These are phyloP conservation scores for Lobophora halterata DNA, from an alignment of 2,888 invertebrate species.

Conservation along the genomic window DNA sequence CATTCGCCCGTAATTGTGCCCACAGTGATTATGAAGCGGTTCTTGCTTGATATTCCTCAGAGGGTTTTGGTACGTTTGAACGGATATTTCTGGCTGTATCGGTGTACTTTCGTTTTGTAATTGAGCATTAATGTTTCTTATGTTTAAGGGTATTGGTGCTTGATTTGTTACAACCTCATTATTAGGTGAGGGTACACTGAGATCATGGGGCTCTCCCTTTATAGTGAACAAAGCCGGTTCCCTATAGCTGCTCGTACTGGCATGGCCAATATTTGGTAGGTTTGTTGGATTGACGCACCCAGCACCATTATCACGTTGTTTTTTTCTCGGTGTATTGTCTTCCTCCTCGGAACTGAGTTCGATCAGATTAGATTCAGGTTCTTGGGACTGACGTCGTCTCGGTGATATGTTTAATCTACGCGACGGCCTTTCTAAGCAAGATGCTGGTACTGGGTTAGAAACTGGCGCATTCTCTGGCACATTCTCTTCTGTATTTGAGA, in stretches of 20 bases:
- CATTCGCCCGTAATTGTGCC: slow-evolving; percentile 32
- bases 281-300: slow-evolving; percentile 20
- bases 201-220: slow-evolving; percentile 55
- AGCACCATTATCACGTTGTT: slow-evolving; percentile 47
- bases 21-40: slow-evolving; percentile 10
- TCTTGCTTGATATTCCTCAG: slow-evolving; percentile 8
- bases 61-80: slow-evolving; percentile 16
- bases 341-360: slow-evolving; percentile 77
- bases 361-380: slow-evolving; percentile 62
- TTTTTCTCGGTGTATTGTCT: slow-evolving; percentile 61
- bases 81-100: background rate
- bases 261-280: slow-evolving; percentile 20
- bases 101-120: background rate
- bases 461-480: slow-evolving; percentile 1
- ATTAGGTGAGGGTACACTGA: slow-evolving; percentile 34
- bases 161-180: slow-evolving; percentile 30
- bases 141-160: slow-evolving; percentile 17
- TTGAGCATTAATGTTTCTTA: slow-evolving; percentile 29
- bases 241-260: slow-evolving; percentile 26
- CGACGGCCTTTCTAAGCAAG: slow-evolving; percentile 63
- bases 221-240: slow-evolving; percentile 40
- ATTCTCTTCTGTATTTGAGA: slow-evolving; percentile 20
- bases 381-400: slow-evolving; percentile 63
- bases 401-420: slow-evolving; percentile 71
- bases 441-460: slow-evolving; percentile 4